Conservation (phyloP, 2,113 vertebrate species). For the Camelus bactrianus region DNA sequence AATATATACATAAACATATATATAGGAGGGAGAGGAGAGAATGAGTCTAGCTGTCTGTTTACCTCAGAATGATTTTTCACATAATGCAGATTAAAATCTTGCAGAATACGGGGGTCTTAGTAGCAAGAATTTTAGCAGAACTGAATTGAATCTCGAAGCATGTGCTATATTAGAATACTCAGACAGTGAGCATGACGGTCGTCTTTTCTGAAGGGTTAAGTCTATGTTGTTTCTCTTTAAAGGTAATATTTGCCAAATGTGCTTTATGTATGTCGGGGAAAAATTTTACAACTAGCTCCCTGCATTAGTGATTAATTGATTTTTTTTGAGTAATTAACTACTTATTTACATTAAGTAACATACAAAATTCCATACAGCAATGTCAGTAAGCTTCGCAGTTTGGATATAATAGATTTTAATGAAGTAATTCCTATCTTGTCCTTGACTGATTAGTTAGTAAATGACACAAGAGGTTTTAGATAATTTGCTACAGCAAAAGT, state of each 20-base stretch:
- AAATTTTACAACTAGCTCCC: neutral
- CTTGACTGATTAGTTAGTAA: slow-evolving; percentile 64
- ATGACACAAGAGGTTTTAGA: slow-evolving; percentile 24
- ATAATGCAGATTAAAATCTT: neutral
- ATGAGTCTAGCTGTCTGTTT: slow-evolving; percentile 12
- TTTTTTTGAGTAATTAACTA: neutral
- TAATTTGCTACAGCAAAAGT: slow-evolving; percentile 8
- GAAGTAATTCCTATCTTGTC: slow-evolving; percentile 58
- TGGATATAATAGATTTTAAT: slow-evolving; percentile 53
- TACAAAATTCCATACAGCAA: neutral
- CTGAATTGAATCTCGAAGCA: neutral
- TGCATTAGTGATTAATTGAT: neutral
- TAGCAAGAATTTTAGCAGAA: slow-evolving; percentile 12
- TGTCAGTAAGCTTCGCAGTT: neutral
- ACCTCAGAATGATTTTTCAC: neutral
- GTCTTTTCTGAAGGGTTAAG: slow-evolving; percentile 14
- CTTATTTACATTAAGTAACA: slow-evolving; percentile 42
- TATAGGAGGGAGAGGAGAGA: neutral
- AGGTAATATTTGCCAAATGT: neutral
- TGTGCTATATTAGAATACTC: neutral
- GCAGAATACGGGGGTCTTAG: neutral
- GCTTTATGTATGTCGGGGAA: neutral
- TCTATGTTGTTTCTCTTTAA: slow-evolving; percentile 5
- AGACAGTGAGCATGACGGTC: neutral
- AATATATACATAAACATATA: neutral